Base-by-base conservation (phyloP, 2,888 invertebrate genomes). In the Brachypterus glaber region DNA sequence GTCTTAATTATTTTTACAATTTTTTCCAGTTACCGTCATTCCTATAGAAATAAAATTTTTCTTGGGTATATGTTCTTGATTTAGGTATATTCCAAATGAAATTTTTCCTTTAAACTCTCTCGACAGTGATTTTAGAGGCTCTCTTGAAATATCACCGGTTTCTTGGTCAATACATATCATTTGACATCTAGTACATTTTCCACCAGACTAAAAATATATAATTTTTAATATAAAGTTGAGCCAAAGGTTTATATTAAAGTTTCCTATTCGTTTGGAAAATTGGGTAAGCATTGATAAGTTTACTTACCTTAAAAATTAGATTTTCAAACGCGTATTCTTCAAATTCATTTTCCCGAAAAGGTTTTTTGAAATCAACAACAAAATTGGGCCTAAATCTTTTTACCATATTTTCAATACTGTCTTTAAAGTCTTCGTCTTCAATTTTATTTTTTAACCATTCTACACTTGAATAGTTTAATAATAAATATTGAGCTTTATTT, bases 151-250 rank as follows among this genome's bases (percentile, higher is more conserved):
- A 47, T 77, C 69, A 0, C 89, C 91, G 2, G 82, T 87, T 30
- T 72, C 69, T 66, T 92, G 95, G 64, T 96, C 83, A 43, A 95
- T 83, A 60, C 95, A 93, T 40, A 97, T 84, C 88, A 96, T 95
- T 65, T 92, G 90, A 60, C 96, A 97, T 37, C 96, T 76, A 1
- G 79, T 81, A 57, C 95, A 96, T 27, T 76, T 76, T 1, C 87
- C 88, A 49, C 80, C 78, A 35, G 79, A 77, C 80, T 87, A 66
- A 36, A 70, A 46, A 43, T 39, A 33, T n/a, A n/a, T n/a, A n/a
- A n/a, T n/a, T n/a, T n/a, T n/a, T n/a, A n/a, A n/a, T n/a, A n/a
- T n/a, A n/a, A n/a, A n/a, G n/a, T n/a, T n/a, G n/a, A n/a, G n/a
- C n/a, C n/a, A n/a, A n/a, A n/a, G n/a, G n/a, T n/a, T n/a, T n/a